phyloP scores from a whole-genome alignment of 1,140 invertebrate species.

The Lucilia cuprina region DNA sequence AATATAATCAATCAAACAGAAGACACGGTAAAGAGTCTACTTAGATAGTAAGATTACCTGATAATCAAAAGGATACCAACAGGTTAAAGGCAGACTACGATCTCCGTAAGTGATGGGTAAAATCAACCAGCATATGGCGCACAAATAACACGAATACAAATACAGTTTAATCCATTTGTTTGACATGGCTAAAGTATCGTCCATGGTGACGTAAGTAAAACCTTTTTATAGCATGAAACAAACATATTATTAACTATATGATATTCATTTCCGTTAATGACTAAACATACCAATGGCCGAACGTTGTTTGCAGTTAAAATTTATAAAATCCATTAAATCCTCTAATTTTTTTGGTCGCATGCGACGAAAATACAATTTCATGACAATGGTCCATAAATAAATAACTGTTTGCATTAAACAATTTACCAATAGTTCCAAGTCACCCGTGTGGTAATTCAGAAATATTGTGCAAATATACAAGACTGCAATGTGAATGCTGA shows the following conservation, averaged over 20 bases:
- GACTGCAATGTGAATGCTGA: conserved; percentile 46
- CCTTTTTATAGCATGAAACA: conserved; percentile 33
- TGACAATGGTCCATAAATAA: conserved; percentile 53
- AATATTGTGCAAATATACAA: conserved; percentile 52
- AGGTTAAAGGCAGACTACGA: conserved; percentile 51
- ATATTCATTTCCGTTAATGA: not conserved
- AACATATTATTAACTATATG: not conserved
- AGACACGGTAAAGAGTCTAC: too few relatives aligned
- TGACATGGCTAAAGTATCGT: conserved; percentile 42
- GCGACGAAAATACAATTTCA: conserved; percentile 56
- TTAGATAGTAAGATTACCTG: conserved; percentile 38
- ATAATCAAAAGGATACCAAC: conserved; percentile 60
- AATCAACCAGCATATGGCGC: conserved; percentile 52
- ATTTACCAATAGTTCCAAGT: conserved; percentile 55
- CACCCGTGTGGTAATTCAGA: conserved; percentile 46
- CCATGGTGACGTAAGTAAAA: conserved; percentile 53
- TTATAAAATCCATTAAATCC: conserved; percentile 46
- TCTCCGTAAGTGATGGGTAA: conserved; percentile 55
- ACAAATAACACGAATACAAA: conserved; percentile 52
- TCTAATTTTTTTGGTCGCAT: conserved; percentile 41
- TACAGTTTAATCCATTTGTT: conserved; percentile 51
- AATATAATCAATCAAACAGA: too few relatives aligned
- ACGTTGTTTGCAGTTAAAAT: conserved; percentile 43
- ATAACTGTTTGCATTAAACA: conserved; percentile 56
- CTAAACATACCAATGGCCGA: conserved; percentile 42